These are phyloP conservation scores for Pelosia muscerda DNA, from an alignment of 2,888 invertebrate species.

Conservation along the genomic window DNA sequence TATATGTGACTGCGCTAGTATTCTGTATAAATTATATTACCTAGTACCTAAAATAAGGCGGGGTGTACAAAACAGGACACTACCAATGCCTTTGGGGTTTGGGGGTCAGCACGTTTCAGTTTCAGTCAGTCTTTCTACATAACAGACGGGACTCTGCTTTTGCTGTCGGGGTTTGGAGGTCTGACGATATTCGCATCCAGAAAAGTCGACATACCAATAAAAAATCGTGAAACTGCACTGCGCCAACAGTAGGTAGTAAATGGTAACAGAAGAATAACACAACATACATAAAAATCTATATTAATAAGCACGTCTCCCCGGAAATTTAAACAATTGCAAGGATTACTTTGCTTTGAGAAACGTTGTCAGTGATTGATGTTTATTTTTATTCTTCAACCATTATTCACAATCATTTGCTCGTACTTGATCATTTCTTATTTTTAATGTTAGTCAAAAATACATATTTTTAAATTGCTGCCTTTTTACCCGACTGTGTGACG, in stretches of 20 bases:
- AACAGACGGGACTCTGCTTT: no score
- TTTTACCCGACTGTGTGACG: no score
- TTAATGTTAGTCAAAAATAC: no score
- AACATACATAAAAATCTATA: not conserved
- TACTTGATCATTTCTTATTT: not conserved
- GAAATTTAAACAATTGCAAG: not conserved
- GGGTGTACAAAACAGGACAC: no score
- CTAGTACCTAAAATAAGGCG: not conserved
- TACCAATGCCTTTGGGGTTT: no score
- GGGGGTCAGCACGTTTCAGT: no score
- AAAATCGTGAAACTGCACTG: no score
- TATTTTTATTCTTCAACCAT: not conserved
- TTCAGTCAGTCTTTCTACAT: no score
- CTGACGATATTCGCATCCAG: no score
- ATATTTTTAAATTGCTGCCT: not conserved
- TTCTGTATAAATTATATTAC: not conserved
- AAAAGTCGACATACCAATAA: no score
- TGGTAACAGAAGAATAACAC: no score
- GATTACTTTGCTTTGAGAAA: not conserved
- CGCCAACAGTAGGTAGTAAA: not conserved
- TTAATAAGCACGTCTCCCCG: not conserved
- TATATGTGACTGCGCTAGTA: not conserved
- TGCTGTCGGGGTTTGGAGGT: no score
- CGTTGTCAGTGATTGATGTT: slow-evolving; percentile 4
- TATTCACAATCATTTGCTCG: not conserved